Evolutionary conservation across 2,888 invertebrate genomes (phyloP), one percentile per base, ranked within the genome.

Genomic region (Anoncus sp.): DNA sequence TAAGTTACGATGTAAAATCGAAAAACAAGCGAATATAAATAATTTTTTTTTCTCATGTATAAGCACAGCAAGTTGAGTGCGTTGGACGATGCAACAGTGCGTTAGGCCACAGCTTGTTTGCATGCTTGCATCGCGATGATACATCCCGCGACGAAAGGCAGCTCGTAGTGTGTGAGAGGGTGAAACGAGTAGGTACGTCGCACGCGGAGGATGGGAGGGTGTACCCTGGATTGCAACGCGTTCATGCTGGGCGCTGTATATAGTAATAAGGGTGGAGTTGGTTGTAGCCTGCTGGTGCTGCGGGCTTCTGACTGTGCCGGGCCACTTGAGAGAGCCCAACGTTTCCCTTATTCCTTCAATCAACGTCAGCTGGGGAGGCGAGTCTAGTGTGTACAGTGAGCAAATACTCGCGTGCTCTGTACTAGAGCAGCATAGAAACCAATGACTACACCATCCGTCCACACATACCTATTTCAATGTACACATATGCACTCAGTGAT

Each of bases 341-440:
- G 88, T 89, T 90, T 91, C 90, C 90, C 90, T 90, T 90, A 90
- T 90, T 90, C 88, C 90, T 91, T 90, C 91, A 90, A 90, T 90
- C 90, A 91, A 90, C 90, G 91, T 91, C 90, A 90, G 90, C 89
- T 87, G 86, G 89, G 90, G 88, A 88, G 87, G 86, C 86, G 86
- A 87, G 90, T 89, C 89, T 90, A 90, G 90, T 90, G 89, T 91
- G 90, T 90, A 86, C 89, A 85, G 85, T 86, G 87, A 77, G 90
- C 89, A 91, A 91, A 90, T 90, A 90, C 89, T 88, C 85, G 85
- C 87, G 84, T 87, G 85, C 87, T 85, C 86, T 84, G 85, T 84
- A 85, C 86, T 87, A 87, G 86, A 87, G 84, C 87, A 85, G 85
- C 86, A 86, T 86, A 87, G 88, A 88, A 85, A 87, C 88, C 89